Percentiles rank a stretch among this genome's conserved stretches.
These are phyloP conservation scores for Bombus pascuorum DNA, from an alignment of 1,140 invertebrate species.

Conservation along the genomic window DNA sequence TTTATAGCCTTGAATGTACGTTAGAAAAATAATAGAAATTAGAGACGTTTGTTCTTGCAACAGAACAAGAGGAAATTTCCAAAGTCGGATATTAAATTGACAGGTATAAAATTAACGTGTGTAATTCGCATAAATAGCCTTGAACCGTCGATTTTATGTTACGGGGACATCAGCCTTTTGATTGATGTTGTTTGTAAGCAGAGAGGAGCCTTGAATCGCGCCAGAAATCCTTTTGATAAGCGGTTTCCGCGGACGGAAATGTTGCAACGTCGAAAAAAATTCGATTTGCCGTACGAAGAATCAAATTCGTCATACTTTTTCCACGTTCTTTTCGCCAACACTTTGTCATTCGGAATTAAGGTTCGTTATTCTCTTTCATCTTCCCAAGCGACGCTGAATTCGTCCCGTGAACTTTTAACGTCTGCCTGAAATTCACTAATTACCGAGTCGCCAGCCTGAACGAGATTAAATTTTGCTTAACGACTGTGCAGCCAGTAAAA, in stretches of 20 bases:
- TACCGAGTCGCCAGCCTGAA: background rate
- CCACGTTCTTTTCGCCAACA: background rate
- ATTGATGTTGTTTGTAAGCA: background rate
- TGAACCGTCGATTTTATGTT: background rate
- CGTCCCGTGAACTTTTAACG: constrained; percentile 2
- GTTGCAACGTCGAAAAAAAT: constrained; percentile 10
- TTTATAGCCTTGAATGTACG: no score
- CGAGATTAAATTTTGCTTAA: constrained; percentile 36
- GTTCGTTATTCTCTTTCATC: background rate
- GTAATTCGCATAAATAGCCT: background rate
- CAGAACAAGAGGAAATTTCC: background rate
- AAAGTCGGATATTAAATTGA: background rate
- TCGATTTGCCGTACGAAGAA: background rate
- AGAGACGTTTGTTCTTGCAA: no score
- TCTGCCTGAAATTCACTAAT: constrained; percentile 16
- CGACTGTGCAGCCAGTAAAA: constrained; percentile 10
- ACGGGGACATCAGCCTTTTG: background rate
- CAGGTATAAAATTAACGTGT: background rate
- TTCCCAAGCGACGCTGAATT: background rate
- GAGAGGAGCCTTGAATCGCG: background rate
- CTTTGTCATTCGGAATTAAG: constrained; percentile 4
- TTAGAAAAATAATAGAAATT: no score
- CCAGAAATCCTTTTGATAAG: background rate
- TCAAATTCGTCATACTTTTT: background rate
- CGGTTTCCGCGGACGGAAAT: background rate